Conservation (phyloP, 2,888 invertebrate species). For the Chaitophorus viminalis region DNA sequence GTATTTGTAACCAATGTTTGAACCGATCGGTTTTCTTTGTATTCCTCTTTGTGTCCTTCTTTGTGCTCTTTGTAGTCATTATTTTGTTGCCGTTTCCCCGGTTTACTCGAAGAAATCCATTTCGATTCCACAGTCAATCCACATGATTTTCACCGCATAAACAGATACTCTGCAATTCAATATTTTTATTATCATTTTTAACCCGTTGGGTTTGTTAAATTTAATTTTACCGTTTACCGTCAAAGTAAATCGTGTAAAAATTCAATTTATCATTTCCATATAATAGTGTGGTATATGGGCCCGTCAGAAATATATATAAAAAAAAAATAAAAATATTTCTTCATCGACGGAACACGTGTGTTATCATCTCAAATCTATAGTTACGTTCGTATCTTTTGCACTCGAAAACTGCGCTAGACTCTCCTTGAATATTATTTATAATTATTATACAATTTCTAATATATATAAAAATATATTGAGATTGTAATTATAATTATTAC, state of each 20-base stretch:
- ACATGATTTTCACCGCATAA: too few relatives aligned
- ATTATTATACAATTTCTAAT: background rate
- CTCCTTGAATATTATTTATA: background rate
- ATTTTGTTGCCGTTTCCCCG: too few relatives aligned
- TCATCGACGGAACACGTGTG: background rate
- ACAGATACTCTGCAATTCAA: too few relatives aligned
- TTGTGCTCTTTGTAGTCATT: too few relatives aligned
- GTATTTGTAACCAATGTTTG: too few relatives aligned
- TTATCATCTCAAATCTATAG: background rate
- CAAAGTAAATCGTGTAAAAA: background rate
- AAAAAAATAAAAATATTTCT: background rate
- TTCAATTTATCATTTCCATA: too few relatives aligned
- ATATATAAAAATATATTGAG: background rate
- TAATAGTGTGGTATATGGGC: background rate
- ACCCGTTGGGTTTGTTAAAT: too few relatives aligned
- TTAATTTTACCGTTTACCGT: background rate
- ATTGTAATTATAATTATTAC: background rate
- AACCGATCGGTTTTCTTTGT: too few relatives aligned
- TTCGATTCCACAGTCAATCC: too few relatives aligned
- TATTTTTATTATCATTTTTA: background rate
- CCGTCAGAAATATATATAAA: background rate
- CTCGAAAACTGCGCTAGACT: background rate
- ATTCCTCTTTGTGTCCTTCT: too few relatives aligned
- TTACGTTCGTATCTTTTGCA: background rate
- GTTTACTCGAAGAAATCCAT: too few relatives aligned